These are phyloP conservation scores for Macaca nemestrina DNA, from an alignment of 2,113 vertebrate species.

Conservation along the genomic window DNA sequence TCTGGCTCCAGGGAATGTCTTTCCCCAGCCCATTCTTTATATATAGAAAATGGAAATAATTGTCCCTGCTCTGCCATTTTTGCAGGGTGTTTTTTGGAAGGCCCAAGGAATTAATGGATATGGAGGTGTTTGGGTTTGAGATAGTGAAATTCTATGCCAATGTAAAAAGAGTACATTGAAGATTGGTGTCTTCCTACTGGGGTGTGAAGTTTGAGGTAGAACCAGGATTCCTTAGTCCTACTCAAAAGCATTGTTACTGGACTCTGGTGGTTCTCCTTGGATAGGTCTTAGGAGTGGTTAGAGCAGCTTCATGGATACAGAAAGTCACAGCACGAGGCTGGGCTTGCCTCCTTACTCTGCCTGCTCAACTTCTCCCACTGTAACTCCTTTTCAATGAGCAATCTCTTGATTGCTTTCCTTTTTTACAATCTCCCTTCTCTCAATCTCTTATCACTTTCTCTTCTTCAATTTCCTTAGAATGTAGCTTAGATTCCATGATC, in stretches of 20 bases:
- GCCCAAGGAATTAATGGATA: not conserved
- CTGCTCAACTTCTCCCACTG: not conserved
- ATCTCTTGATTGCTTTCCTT: not conserved
- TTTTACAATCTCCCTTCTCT: not conserved
- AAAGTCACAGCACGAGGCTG: too few species aligned
- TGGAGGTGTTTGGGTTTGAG: not conserved
- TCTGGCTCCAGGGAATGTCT: too few species aligned
- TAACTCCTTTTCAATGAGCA: not conserved
- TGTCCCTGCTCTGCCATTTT: not conserved
- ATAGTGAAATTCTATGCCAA: not conserved
- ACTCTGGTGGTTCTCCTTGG: not conserved
- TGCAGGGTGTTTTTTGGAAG: not conserved
- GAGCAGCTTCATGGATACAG: not conserved
- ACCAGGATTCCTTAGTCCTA: not conserved
- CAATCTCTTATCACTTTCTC: not conserved
- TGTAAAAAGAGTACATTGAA: not conserved
- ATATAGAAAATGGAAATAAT: not conserved
- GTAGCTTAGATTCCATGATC: not conserved
- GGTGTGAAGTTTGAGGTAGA: not conserved
- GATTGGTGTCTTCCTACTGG: not conserved
- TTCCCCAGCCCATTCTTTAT: not conserved
- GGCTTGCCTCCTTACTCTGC: not conserved
- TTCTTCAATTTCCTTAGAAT: not conserved
- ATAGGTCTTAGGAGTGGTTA: not conserved
- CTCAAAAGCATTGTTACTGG: not conserved